A percentile compares a stretch with the other conserved stretches of the same genome.
These are phyloP conservation scores for Zhengitettix transpicula DNA, from an alignment of 2,888 invertebrate genomes.

Conservation along the genomic window DNA sequence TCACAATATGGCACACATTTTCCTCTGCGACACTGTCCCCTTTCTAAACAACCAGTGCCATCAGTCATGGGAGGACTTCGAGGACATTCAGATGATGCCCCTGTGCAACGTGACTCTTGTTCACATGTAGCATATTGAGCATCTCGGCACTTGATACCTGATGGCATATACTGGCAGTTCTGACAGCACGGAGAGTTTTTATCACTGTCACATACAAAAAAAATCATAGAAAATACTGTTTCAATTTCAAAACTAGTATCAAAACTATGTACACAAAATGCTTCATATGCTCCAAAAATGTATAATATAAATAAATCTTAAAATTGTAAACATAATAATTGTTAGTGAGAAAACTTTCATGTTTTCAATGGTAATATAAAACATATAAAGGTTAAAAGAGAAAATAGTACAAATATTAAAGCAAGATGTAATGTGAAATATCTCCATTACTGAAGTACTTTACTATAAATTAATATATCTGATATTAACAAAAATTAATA, in stretches of 20 bases:
- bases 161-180: conserved; percentile 72
- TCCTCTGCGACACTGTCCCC: conserved; percentile 80
- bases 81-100: conserved; percentile 63
- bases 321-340: too few species aligned
- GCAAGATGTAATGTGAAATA: not conserved
- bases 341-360: too few species aligned
- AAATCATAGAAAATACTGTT: too few species aligned
- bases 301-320: too few species aligned
- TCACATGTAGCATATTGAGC: conserved; percentile 85
- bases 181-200: conserved; percentile 93
- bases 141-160: conserved; percentile 72
- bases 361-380: too few species aligned
- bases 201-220: conserved; percentile 41
- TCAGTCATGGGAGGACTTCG: conserved; percentile 75
- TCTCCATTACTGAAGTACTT: not conserved
- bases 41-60: conserved; percentile 76
- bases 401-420: not conserved
- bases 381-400: not conserved
- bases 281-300: not conserved
- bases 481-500: conserved; percentile 19
- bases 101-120: conserved; percentile 79
- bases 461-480: not conserved
- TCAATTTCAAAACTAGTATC: not conserved
- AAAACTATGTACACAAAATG: not conserved
- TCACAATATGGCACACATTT: conserved; percentile 91